Evolutionary conservation across 2,888 invertebrate genomes (phyloP), one percentile per base, ranked within the genome.

Genomic region (Drosophila falleni): DNA sequence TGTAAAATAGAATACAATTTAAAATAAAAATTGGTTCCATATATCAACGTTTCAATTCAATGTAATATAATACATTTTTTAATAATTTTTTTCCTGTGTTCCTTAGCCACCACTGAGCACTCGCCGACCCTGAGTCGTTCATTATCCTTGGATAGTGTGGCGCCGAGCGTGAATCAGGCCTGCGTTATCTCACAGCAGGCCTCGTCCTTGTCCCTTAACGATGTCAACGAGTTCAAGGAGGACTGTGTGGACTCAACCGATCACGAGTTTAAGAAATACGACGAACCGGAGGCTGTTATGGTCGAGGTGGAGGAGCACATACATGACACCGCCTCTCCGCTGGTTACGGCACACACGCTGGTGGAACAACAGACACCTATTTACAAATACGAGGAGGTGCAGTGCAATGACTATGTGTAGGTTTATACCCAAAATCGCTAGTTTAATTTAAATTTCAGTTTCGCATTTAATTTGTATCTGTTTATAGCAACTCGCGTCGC

Each of bases 241-340:
- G 91, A 90, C 61, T 91, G 91, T 63, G 86, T 87, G 11, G 89
- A 89, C 54, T 84, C 85, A n/a, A 71, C 82, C 10, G 92, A 91
- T 58, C 87, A 84, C 10, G 92, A 92, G 56, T 87, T 89, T 11
- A 92, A 92, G 62, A 90, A 90, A 41, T 90, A 78, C 65, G 92
- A 92, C 8, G 90, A 91, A 44, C 96, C 96, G 0, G 96, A 96
- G 79, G 97, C 97, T 0, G 94, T 97, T 1, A 94, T 97, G 66
- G 96, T 97, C 0, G 97, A 97, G 89, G 95, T 97, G 4, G 97
- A 97, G 91, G 96, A 96, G 79, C 96, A 96, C 61, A 95, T 96
- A 60, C 95, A 96, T 49, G 96, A 96, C 92, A 96, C 96, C 0
- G 96, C 96, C 0, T 95, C 96, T 8, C 95, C 96, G 0, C 92